Evolutionary conservation across 2,113 vertebrate species (phyloP), one percentile per base, ranked within the genome.

Genomic region (Centropus bengalensis): DNA sequence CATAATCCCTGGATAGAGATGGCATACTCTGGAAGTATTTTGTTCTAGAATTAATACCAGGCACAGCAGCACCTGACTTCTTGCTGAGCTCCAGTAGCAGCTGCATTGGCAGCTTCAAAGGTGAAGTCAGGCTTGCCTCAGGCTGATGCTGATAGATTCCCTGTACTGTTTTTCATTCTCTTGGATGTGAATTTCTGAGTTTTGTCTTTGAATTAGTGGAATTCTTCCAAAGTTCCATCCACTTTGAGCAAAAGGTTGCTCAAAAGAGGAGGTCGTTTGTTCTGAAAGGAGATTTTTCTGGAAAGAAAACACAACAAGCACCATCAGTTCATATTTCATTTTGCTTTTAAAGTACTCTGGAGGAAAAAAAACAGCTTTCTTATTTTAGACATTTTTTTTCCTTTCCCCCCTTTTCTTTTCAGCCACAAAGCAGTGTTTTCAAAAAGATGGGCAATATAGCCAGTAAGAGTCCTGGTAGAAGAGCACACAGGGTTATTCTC

Each of bases 151-250:
- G 85, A 80, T 83, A 75, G 80, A 84, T 59, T 70, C 22, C 49
- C 8, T 77, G 42, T 64, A 49, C 38, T 74, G 67, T 40, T 93
- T 96, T 94, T 59, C 80, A 28, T 85, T 73, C 38, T 56, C 58
- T 75, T 83, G 23, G 49, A 24, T 94, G 74, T 67, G 59, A 80
- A 91, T 94, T 96, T 81, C 68, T 92, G 87, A 67, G 23, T 38
- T 84, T 87, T 91, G 84, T 91, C 93, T 95, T 96, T 96, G 71
- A 93, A 92, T 94, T 85, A 95, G 51, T 90, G 51, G 21, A 62
- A 75, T 86, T 95, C 71, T 56, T 91, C 40, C 45, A 38, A 84
- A 68, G 27, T 81, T 95, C 40, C 84, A 3, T 88, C 33, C 21
- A 69, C 77, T 94, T 84, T 0, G 10, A 88, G 66, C 82, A 63